Base-by-base conservation (phyloP, 2,113 vertebrate genomes). In the Lathamus discolor region DNA sequence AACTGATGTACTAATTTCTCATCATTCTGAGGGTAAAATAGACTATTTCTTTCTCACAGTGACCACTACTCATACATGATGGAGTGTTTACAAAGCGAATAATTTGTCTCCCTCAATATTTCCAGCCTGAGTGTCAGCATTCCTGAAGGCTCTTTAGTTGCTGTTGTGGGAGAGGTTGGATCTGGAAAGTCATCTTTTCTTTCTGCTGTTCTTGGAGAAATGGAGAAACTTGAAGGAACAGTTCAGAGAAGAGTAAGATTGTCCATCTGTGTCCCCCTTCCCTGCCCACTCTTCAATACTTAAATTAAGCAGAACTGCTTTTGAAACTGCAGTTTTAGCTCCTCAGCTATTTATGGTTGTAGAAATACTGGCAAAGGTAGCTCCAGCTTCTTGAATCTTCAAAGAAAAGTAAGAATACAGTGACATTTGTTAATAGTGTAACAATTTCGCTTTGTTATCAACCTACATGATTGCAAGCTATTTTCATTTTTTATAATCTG, bases 121-220 rank as follows among this genome's bases (percentile, higher is more conserved):
- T 93, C 14, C 76, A 98, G 97, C 90, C 88, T 98, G 83, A 98
- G 76, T 29, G 57, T 98, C 59, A 97, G 90, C 61, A 97, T 98
- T 86, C 96, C 96, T 39, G 96, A 96, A 37, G 95, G 97, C 29
- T 89, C 95, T 9, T 96, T 98, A 85, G 97, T 98, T 68, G 98
- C 98, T 37, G 82, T 98, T 74, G 97, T 98, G 27, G 98, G 97
- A 19, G 97, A 98, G 18, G 96, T 98, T 43, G 98, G 98, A 10
- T 98, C 97, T 67, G 98, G 98, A 91, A 99, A 98, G 63, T 98
- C 98, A 31, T 98, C 98, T 46, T 87, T 98, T n/a, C 95, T 98
- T 52, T 98, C 98, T 39, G 98, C 98, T 37, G 29, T 98, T 76
- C 95, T 98, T 25, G 98, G 98, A 49, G 97, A 98, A 96, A 98